Evolutionary conservation across 64 coral and sea anemone species (phyloP), one percentile per base, ranked within the genome.

Genomic region (Montipora sp.): DNA sequence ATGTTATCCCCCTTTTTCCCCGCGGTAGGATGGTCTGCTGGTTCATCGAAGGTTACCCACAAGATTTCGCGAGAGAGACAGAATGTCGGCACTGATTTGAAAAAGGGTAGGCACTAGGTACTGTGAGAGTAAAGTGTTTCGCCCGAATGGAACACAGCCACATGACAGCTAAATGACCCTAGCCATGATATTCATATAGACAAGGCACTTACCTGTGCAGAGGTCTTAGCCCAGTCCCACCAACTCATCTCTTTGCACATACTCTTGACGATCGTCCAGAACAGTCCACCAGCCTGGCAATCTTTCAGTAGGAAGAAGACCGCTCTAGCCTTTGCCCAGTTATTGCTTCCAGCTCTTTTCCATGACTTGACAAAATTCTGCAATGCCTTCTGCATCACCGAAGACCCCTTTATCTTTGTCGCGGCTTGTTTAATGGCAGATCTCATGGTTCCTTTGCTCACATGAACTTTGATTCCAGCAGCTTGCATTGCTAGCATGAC

Each of bases 201-300:
- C 11, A 15, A 63, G 14, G 60, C 60, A 15, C 19, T 43, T 8
- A 89, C 87, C 77, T 89, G 76, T 14, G 74, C 51, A 77, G 75
- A 23, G 7, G 88, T 89, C 23, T 65, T 16, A 1, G 79, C 7
- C 88, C 88, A 90, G 5, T 90, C 88, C 15, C 48, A 90, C 88
- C 75, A 67, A 15, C 66, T 6, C 90, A 92, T 84, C 8, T 84
- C 65, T 27, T 79, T 61, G 78, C 80, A 92, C 11, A 92, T 0
- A 20, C 15, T 24, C 78, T 92, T 92, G 51, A 92, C 76, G 50
- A 77, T 92, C 20, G 68, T 77, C 90, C 90, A 92, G 23, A 84
- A 73, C n/a, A 92, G 82, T 8, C 72, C 90, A 7, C 48, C 90
- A 8, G 47, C 50, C 5, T 55, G 74, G 0, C 18, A 75, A 0